Evolutionary conservation across 2,113 vertebrate genomes (phyloP), one percentile per base, ranked within the genome.

Genomic region (Pycnonotus jocosus): DNA sequence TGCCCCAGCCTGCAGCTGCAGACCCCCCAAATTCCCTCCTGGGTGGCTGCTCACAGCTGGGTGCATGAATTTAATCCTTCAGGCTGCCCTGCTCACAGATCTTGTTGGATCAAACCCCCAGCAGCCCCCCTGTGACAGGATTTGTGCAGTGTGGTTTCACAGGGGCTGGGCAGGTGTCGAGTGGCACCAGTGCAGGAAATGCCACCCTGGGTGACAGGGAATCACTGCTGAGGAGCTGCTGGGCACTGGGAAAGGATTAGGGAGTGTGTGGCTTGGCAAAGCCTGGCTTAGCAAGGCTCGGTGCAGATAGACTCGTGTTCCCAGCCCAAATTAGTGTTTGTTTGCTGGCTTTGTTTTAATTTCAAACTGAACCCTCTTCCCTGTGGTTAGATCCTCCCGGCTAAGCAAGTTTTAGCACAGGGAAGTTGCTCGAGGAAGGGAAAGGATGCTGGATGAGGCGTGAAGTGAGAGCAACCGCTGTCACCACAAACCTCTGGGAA

Each of bases 341-440:
- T 86, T 94, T 90, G 51, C 71, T 93, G 0, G 0, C 79, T 94
- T 89, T 76, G 86, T 84, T 95, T 86, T 81, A 20, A 37, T 78
- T 80, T 86, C 93, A 78, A 86, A 88, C 64, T 16, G 60, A 77
- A 30, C 35, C 76, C 88, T 85, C 61, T 74, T 68, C 94, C 69
- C 88, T 86, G 96, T 71, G 90, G 90, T 91, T 81, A 77, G 76
- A 60, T 33, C 86, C 62, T 92, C 83, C 65, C 72, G 54, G 80
- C 77, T 35, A 9, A 65, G 69, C 31, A n/a, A 65, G 79, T 91
- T 74, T 31, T 9, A 68, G 73, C 73, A 31, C 25, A 40, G 88
- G 66, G 92, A 74, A 93, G 81, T 92, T 92, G 77, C 92, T 81
- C 17, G 61, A 78, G 86, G 92, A 90, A 74, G 91, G 44, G 80